Conservation (phyloP, 2,797 vertebrate species). For the Pangasius djambal region DNA sequence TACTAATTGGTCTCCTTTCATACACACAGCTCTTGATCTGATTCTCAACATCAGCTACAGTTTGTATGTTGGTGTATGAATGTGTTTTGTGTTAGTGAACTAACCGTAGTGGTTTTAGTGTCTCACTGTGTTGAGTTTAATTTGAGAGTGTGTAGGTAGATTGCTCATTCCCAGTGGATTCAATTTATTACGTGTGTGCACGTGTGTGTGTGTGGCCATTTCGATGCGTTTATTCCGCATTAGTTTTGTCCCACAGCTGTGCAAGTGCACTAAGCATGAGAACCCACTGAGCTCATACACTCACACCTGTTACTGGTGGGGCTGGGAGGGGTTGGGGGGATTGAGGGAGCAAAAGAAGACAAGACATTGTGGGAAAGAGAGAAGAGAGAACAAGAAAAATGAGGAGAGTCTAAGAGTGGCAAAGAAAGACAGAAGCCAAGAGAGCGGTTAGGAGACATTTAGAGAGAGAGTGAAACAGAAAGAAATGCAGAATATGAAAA, state of each 20-base stretch:
- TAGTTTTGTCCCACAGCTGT: slow-evolving; percentile 35
- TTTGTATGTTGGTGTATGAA: background rate
- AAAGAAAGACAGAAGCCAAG: background rate
- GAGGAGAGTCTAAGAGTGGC: background rate
- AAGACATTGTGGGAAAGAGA: slow-evolving; percentile 32
- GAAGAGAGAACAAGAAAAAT: background rate
- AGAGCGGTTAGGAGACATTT: background rate
- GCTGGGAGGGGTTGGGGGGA: background rate
- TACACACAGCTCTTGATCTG: background rate
- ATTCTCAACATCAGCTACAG: background rate
- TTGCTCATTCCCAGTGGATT: background rate
- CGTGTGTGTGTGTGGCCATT: background rate
- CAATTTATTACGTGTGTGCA: background rate
- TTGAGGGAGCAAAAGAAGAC: background rate
- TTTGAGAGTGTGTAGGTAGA: background rate
- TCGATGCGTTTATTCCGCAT: slow-evolving; percentile 11
- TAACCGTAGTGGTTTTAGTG: background rate
- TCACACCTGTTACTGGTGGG: slow-evolving; percentile 34
- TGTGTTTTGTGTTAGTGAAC: background rate
- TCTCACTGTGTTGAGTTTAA: background rate
- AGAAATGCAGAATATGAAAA: background rate
- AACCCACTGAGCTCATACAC: slow-evolving; percentile 44
- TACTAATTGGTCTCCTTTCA: background rate
- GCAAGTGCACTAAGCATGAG: slow-evolving; percentile 30
- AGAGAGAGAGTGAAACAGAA: background rate